Evolutionary conservation across 2,888 invertebrate species (phyloP).

Genomic region (Lochmaea crataegi): DNA sequence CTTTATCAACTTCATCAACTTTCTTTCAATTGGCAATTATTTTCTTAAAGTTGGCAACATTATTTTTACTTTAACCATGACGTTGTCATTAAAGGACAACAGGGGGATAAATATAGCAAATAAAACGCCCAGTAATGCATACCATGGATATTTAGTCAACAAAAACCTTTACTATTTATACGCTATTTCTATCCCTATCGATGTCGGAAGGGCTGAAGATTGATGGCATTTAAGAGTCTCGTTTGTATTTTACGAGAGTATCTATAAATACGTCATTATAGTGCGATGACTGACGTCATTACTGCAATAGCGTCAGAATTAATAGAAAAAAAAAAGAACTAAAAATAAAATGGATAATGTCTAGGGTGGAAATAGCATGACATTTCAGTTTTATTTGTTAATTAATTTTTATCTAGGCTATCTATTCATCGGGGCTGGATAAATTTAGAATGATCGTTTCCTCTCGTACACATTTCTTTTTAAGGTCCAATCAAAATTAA

Average conservation of each 20-base stretch:
- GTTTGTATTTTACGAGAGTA: constrained; percentile 22
- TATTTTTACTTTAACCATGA: too few species aligned
- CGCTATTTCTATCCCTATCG: constrained; percentile 29
- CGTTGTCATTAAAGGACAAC: too few species aligned
- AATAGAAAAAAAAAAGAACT: not conserved
- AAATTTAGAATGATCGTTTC: not conserved
- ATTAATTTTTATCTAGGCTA: not conserved
- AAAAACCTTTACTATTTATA: constrained; percentile 1
- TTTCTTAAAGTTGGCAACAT: too few species aligned
- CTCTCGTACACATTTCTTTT: too few species aligned
- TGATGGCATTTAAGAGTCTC: constrained; percentile 36
- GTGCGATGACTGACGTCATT: constrained; percentile 20
- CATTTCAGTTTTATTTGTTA: not conserved
- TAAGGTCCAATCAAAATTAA: too few species aligned
- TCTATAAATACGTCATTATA: constrained; percentile 39
- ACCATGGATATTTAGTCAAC: not conserved
- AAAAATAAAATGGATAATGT: constrained; percentile 14
- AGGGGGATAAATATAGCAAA: too few species aligned
- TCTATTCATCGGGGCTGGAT: not conserved
- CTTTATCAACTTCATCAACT: too few species aligned
- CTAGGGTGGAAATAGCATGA: constrained; percentile 1
- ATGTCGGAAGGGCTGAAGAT: constrained; percentile 38
- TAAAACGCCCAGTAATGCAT: not conserved
- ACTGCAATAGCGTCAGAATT: constrained; percentile 10
- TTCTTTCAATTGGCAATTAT: too few species aligned